A percentile compares a stretch with the other conserved stretches of the same genome.
phyloP scores from a whole-genome alignment of 1,140 invertebrate species.

The Drosophila bocqueti region DNA sequence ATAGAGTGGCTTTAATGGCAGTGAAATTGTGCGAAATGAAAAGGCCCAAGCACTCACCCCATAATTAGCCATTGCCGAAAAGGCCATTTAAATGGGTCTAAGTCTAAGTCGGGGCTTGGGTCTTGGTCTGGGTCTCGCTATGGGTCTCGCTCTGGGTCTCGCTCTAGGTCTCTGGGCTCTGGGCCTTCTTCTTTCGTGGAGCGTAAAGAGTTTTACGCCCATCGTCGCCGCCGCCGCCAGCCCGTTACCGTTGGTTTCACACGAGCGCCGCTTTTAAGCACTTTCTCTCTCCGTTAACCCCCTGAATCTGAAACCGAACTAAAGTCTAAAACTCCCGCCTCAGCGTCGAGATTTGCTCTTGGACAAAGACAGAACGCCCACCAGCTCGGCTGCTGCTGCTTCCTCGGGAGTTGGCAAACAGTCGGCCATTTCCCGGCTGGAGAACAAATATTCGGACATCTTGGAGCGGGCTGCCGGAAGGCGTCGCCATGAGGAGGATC shows the following conservation, averaged over 20 bases:
- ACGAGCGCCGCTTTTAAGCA: conserved; percentile 71
- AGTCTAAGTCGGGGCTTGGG: conserved; percentile 16
- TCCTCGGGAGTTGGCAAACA: conserved; percentile 32
- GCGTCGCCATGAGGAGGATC: conserved; percentile 86
- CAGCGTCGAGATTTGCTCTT: conserved; percentile 65
- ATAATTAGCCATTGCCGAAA: conserved; percentile 73
- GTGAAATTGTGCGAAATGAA: conserved; percentile 68
- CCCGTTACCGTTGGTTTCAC: conserved; percentile 74
- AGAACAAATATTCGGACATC: conserved; percentile 91
- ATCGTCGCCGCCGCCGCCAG: conserved; percentile 10
- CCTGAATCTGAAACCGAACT: conserved; percentile 24
- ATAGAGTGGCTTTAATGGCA: conserved; percentile 51
- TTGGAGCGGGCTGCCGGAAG: conserved; percentile 88
- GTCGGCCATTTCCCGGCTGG: conserved; percentile 88
- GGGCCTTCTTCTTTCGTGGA: conserved; percentile 51
- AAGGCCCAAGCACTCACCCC: conserved; percentile 60
- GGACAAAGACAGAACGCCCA: conserved; percentile 82
- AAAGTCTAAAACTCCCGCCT: conserved; percentile 17
- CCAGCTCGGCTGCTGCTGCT: conserved; percentile 31
- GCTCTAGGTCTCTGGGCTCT: conserved; percentile 10
- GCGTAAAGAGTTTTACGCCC: conserved; percentile 65
- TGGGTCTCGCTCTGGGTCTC: conserved; percentile 5
- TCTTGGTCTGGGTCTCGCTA: conserved; percentile 4
- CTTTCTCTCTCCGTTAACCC: conserved; percentile 69
- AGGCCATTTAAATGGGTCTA: conserved; percentile 64